Base-by-base conservation (phyloP, 2,113 vertebrate species). In the Sinocyclocheilus anshuiensis region DNA sequence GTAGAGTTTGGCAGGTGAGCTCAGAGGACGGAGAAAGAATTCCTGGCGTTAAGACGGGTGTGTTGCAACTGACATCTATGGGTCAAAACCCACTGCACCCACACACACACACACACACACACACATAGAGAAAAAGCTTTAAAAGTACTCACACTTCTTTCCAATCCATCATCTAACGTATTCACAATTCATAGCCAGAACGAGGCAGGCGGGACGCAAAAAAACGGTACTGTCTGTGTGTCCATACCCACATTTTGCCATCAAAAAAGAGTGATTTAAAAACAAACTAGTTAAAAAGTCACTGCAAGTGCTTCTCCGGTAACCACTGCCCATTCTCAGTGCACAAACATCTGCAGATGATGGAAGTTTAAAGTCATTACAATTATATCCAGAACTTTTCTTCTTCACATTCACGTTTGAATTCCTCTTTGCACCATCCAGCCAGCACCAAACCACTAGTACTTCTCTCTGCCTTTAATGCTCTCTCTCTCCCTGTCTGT, bases 161-260 rank as follows among this genome's bases (percentile, higher is more conserved):
- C 94, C 95, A 95, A 93, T 96, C 95, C 95, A 96, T 96, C 91
- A 93, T 95, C 94, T 94, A 94, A 88, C 89, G 87, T 92, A 87
- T 33, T 50, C 24, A 50, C 55, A 18, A 20, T 67, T 87, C 75
- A 87, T 93, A 92, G 92, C 94, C 91, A 91, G 81, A 91, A 92
- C 90, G 91, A 89, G 87, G 90, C 88, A 90, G 91, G 89, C 90
- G 77, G 88, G 91, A 91, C 65, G 65, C 90, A 95, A 90, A 91
- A 90, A 88, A 89, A 94, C 91, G 91, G 92, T 92, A 89, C 45
- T 39, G 89, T 93, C 92, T 92, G 90, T 90, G 87, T 91, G 90
- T 86, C 87, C 76, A 77, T 88, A 84, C 91, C 87, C 91, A 71
- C 87, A 90, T 89, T 85, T 93, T 92, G 93, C 93, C 94, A 95